Base-by-base conservation (phyloP, 2,888 invertebrate species). In the Lycaena phlaeas region DNA sequence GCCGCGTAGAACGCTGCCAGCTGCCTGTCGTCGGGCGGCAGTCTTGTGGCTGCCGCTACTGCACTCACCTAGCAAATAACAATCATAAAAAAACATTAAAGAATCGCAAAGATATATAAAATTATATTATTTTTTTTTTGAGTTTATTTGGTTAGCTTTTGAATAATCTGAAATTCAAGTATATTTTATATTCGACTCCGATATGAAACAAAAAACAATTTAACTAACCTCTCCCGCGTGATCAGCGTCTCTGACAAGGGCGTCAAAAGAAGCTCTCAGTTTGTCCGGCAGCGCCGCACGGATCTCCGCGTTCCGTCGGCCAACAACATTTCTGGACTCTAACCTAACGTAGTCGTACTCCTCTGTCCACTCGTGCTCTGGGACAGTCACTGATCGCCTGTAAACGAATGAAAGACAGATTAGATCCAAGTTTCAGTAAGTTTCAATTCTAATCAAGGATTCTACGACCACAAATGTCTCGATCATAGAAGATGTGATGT, bases 291-390 rank as follows among this genome's bases (percentile, higher is more conserved):
- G 70, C 14, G 89, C 87, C 43, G 92, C 91, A 14, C 92, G 85
- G 2, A 93, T 87, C 55, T 91, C 91, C 5, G 91, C 90, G 56
- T 92, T 88, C 52, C 91, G 90, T 47, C 90, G 87, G 12, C 90
- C 89, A 2, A 89, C 87, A 18, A 87, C 86, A 50, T 92, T 89
- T 57, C 91, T 89, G 2, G 94, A 91, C 66, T 92, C 90, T 64
- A 96, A 85, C 61, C 92, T 92, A 34, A 96, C 95, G 65, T 97
- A 97, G 71, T 96, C 96, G 66, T 95, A 95, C 64, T 96, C 96
- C 60, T 95, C 95, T 14, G 89, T 85, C 87, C 90, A 90, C 43
- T 90, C 91, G 50, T 86, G 86, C 51, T 70, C 79, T 36, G 70
- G 66, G 1, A 70, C 68, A 44, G 74, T 61, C 22, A 73, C 72